A percentile compares a stretch with the other conserved stretches of the same genome.
Evolutionary conservation across 2,888 invertebrate genomes (phyloP).

Genomic region (Rhagonycha fulva): DNA sequence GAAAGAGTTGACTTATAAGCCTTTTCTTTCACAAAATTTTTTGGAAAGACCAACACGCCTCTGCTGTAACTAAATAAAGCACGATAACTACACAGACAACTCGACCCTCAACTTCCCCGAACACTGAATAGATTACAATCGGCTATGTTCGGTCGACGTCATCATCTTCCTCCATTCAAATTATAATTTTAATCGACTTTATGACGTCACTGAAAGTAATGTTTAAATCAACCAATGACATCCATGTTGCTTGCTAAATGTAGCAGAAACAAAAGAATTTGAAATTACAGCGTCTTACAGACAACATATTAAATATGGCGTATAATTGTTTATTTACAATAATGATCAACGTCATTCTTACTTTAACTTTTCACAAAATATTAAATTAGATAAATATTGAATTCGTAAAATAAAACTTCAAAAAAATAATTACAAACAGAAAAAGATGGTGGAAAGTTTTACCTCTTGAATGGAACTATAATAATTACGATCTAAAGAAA

Average conservation of each 20-base stretch:
- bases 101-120: constrained; percentile 24
- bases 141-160: constrained; percentile 25
- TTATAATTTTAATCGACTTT: constrained; percentile 22
- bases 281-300: too few relatives aligned
- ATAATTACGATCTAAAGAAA: too few relatives aligned
- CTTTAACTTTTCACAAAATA: background rate
- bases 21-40: constrained; percentile 30
- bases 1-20: constrained; percentile 61
- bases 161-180: constrained; percentile 15
- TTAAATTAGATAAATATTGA: too few relatives aligned
- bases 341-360: background rate
- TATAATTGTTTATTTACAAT: background rate
- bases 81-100: constrained; percentile 20
- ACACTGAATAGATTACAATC: constrained; percentile 20
- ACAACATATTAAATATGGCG: too few relatives aligned
- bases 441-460: too few relatives aligned
- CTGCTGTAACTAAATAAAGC: constrained; percentile 7
- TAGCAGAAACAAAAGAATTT: background rate
- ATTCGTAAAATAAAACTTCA: too few relatives aligned
- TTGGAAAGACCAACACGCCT: constrained; percentile 20
- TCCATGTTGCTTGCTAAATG: background rate
- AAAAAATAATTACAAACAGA: too few relatives aligned
- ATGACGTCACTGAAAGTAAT: constrained; percentile 23
- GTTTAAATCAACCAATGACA: background rate
- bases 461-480: too few relatives aligned